Percentiles rank a stretch among this genome's conserved stretches.
phyloP scores from a whole-genome alignment of 1,140 invertebrate genomes.

The Platyscapa corneri region DNA sequence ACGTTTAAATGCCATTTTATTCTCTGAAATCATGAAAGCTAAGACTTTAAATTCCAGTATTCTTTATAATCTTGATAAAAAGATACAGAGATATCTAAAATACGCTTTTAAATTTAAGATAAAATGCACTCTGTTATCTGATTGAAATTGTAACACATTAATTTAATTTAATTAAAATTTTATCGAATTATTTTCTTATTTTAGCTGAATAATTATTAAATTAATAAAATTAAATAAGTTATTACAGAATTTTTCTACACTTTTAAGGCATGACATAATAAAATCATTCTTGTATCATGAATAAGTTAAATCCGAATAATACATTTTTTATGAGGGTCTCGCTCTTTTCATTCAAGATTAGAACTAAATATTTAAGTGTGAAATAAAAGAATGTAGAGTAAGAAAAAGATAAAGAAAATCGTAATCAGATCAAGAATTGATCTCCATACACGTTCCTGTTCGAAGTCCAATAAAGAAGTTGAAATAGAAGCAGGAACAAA shows the following conservation, averaged over 20 bases:
- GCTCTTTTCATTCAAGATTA: neutral
- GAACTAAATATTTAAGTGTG: constrained; percentile 32
- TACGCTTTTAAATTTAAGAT: constrained; percentile 39
- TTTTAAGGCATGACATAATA: too few relatives aligned
- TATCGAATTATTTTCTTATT: constrained; percentile 29
- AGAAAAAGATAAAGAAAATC: constrained; percentile 19
- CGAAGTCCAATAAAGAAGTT: neutral
- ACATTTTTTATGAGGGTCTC: neutral
- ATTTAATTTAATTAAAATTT: constrained; percentile 49
- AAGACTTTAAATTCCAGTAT: constrained; percentile 10
- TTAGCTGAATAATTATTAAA: neutral
- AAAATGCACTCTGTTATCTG: constrained; percentile 37
- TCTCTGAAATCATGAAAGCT: neutral
- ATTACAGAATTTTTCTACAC: constrained; percentile 1
- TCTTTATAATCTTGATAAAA: constrained; percentile 24
- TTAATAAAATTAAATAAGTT: constrained; percentile 28
- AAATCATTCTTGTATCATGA: neutral
- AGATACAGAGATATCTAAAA: constrained; percentile 16
- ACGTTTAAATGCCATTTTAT: neutral
- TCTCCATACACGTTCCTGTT: neutral
- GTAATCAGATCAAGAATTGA: constrained; percentile 46
- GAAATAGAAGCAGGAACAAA: neutral
- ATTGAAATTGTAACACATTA: constrained; percentile 50
- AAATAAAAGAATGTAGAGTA: neutral
- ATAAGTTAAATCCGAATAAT: constrained; percentile 2